Evolutionary conservation across 2,113 vertebrate species (phyloP).

Genomic region (Amphilophus citrinellus): DNA sequence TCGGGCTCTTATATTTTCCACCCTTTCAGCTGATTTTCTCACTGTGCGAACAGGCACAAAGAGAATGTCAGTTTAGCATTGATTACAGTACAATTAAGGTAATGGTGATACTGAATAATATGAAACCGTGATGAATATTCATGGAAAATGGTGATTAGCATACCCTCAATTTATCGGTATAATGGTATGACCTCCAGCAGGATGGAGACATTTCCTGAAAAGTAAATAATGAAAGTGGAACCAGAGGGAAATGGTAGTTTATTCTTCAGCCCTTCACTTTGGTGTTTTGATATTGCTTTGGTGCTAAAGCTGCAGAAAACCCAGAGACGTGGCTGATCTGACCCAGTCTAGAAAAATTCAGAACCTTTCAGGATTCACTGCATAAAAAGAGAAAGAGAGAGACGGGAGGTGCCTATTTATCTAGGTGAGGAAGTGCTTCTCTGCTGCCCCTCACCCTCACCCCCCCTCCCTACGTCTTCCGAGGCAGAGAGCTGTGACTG

Average conservation of each 20-base stretch:
- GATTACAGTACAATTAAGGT: constrained; percentile 68
- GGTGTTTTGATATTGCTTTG: not conserved
- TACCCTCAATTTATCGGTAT: constrained; percentile 52
- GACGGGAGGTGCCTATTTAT: constrained; percentile 74
- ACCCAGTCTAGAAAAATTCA: constrained; percentile 40
- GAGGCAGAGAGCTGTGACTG: constrained; percentile 81
- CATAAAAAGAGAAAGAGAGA: constrained; percentile 36
- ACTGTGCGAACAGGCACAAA: constrained; percentile 19
- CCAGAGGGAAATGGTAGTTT: constrained; percentile 22
- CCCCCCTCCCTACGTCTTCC: constrained; percentile 60
- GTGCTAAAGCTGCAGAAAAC: constrained; percentile 24
- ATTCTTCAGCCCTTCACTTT: constrained; percentile 9
- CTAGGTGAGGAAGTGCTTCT: constrained; percentile 71
- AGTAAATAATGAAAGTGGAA: constrained; percentile 51
- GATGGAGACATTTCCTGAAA: constrained; percentile 46
- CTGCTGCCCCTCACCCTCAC: constrained; percentile 35
- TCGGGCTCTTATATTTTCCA: constrained; percentile 38
- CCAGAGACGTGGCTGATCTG: not conserved
- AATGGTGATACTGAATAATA: constrained; percentile 64
- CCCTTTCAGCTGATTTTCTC: constrained; percentile 30
- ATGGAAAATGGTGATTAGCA: constrained; percentile 50
- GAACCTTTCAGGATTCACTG: constrained; percentile 30
- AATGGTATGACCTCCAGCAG: constrained; percentile 49
- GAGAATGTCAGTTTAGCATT: constrained; percentile 53
- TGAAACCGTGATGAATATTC: constrained; percentile 60